Evolutionary conservation across 1,140 invertebrate genomes (phyloP).

Genomic region (Hypothenemus hampei): DNA sequence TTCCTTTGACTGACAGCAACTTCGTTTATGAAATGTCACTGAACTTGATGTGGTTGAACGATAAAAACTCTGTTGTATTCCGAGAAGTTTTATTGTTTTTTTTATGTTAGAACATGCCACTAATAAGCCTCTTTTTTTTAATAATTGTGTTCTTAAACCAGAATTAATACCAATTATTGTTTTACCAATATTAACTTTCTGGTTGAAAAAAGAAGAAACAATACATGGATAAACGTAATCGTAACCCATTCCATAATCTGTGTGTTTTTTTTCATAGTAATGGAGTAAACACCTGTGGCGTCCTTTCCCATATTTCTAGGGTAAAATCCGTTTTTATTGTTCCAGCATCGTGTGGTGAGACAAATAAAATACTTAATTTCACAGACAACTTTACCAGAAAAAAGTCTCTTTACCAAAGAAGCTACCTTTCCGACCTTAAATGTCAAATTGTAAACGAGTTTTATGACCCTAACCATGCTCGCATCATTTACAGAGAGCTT

Average conservation of each 20-base stretch:
- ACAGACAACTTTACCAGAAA: background rate
- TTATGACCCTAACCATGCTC: no score
- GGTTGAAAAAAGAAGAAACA: no score
- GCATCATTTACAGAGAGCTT: no score
- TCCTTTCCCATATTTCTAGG: slow-evolving; percentile 4
- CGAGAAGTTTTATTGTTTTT: slow-evolving; percentile 28
- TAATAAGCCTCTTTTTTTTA: no score
- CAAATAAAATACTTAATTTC: slow-evolving; percentile 11
- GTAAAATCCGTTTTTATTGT: slow-evolving; percentile 10
- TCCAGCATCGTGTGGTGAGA: background rate
- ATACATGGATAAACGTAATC: no score
- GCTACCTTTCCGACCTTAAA: no score
- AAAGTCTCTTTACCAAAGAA: background rate
- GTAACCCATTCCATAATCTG: background rate
- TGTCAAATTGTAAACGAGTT: slow-evolving; percentile 1
- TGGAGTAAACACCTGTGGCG: slow-evolving; percentile 11
- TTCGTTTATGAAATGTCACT: slow-evolving; percentile 24
- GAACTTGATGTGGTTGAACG: slow-evolving; percentile 23
- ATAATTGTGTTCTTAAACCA: no score
- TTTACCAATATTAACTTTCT: no score
- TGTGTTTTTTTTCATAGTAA: slow-evolving; percentile 5
- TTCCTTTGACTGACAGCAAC: no score
- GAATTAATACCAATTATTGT: no score
- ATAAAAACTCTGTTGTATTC: slow-evolving; percentile 24
- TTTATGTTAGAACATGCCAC: no score